Percentiles rank a stretch among this genome's conserved stretches.
These are phyloP conservation scores for Halocaridina rubra DNA, from an alignment of 2,888 invertebrate genomes.

Conservation along the genomic window DNA sequence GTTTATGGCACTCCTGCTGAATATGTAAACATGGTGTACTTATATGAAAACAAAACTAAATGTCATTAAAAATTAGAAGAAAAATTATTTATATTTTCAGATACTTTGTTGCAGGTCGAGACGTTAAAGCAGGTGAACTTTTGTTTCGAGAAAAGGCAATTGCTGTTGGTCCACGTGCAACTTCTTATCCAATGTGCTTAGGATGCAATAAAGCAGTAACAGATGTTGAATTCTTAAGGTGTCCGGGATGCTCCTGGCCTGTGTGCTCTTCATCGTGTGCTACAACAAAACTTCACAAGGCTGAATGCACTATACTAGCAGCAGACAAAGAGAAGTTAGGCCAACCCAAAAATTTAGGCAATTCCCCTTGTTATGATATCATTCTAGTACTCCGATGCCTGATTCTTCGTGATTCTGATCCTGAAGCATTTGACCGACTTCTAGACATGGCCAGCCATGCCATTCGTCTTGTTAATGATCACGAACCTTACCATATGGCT, in stretches of 20 bases:
- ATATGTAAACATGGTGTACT: too few species aligned
- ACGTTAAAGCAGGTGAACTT: conserved; percentile 50
- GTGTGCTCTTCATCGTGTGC: conserved; percentile 46
- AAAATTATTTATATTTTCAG: too few species aligned
- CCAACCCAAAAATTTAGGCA: conserved; percentile 16
- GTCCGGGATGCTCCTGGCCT: conserved; percentile 55
- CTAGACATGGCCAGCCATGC: conserved; percentile 75
- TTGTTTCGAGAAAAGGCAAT: conserved; percentile 63
- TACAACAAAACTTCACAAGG: conserved; percentile 17
- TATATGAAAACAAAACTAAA: too few species aligned
- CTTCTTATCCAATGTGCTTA: conserved; percentile 65
- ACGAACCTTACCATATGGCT: conserved; percentile 45
- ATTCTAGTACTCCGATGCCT: conserved; percentile 77
- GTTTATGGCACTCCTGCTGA: too few species aligned
- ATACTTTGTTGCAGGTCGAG: conserved; percentile 34
- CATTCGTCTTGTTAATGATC: conserved; percentile 72
- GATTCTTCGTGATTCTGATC: conserved; percentile 73
- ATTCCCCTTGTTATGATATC: conserved; percentile 72
- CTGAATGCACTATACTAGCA: conserved; percentile 48
- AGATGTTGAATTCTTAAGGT: conserved; percentile 65
- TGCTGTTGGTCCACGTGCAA: conserved; percentile 65
- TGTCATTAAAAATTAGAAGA: too few species aligned
- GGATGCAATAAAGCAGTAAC: conserved; percentile 69
- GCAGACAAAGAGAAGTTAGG: conserved; percentile 33
- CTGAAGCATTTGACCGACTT: conserved; percentile 72